phyloP scores from a whole-genome alignment of 2,797 vertebrate species.

The Antrozous pallidus region DNA sequence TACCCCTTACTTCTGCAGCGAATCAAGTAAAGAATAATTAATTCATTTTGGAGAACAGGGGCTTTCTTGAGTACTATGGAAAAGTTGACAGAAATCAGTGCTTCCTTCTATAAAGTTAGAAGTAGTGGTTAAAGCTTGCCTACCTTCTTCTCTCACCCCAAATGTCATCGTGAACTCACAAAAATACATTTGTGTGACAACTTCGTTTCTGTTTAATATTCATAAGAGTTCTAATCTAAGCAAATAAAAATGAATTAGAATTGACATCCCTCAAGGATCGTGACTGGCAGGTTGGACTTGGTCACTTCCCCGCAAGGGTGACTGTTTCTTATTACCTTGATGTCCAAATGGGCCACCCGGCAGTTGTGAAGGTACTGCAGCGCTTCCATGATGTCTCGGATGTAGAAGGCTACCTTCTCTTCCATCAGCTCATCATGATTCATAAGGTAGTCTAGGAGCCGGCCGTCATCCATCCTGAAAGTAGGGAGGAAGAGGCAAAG shows the following conservation, averaged over 20 bases:
- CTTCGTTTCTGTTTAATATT: not conserved
- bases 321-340: constrained; percentile 88
- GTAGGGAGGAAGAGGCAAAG: not conserved
- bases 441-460: constrained; percentile 94
- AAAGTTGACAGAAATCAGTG: not conserved
- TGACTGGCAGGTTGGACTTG: not conserved
- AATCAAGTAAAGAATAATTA: not conserved
- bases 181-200: not conserved
- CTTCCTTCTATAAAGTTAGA: not conserved
- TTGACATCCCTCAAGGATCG: not conserved
- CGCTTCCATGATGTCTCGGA: constrained; percentile 94
- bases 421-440: constrained; percentile 97
- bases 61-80: not conserved
- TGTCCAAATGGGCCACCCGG: constrained; percentile 94
- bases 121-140: not conserved
- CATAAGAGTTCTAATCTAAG: not conserved
- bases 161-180: not conserved
- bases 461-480: constrained; percentile 92
- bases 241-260: not conserved
- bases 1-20: not conserved
- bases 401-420: constrained; percentile 96
- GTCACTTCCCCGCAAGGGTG: not conserved
- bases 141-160: not conserved
- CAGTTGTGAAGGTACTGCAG: constrained; percentile 97
- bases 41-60: not conserved